These are phyloP conservation scores for Scytalopus superciliaris DNA, from an alignment of 2,113 vertebrate species.

Conservation along the genomic window DNA sequence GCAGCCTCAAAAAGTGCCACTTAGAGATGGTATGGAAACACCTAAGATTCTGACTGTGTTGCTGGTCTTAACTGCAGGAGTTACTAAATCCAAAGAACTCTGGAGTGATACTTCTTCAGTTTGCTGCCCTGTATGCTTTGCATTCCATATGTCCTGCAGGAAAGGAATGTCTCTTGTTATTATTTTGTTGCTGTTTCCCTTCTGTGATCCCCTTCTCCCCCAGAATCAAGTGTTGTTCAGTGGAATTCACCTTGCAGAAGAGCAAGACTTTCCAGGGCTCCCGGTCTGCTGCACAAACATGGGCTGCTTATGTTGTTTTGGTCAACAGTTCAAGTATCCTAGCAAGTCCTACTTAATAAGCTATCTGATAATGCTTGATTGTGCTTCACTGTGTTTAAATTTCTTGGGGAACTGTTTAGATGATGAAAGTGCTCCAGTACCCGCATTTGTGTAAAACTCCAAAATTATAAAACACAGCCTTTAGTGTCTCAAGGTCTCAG, in stretches of 20 bases:
- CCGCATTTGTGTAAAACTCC: conserved; percentile 29
- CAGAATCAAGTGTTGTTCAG: neutral
- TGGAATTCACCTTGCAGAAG: neutral
- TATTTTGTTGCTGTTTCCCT: neutral
- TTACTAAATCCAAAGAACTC: neutral
- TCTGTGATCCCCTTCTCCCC: neutral
- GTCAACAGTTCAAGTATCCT: conserved; percentile 26
- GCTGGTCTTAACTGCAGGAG: neutral
- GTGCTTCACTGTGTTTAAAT: conserved; percentile 54
- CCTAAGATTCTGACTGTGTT: neutral
- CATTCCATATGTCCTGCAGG: neutral
- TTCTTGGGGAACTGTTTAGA: conserved; percentile 43
- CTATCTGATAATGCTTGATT: conserved; percentile 48
- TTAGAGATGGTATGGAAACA: neutral
- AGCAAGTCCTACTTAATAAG: conserved; percentile 47
- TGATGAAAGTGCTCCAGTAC: conserved; percentile 9
- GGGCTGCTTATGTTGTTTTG: conserved; percentile 18
- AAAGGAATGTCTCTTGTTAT: neutral
- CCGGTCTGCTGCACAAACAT: neutral
- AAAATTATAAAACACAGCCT: neutral
- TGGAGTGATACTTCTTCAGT: neutral
- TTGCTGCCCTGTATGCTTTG: neutral
- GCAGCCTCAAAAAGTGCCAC: fast-evolving
- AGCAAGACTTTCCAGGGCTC: neutral
- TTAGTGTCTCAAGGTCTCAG: neutral